Conservation (phyloP, 2,113 vertebrate species). For the Dicaeum eximium region DNA sequence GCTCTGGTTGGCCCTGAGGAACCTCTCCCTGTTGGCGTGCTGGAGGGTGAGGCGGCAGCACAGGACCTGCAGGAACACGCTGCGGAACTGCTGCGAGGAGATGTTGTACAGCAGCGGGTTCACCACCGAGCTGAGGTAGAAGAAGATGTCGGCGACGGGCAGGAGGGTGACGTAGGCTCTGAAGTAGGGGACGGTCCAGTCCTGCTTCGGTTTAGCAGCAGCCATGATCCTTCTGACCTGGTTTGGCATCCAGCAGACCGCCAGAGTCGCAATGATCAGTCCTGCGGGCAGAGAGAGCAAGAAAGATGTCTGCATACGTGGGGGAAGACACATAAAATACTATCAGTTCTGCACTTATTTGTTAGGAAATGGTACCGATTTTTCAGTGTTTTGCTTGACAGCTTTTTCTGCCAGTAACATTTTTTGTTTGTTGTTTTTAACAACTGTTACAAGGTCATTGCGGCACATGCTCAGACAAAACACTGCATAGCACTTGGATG, state of each 20-base stretch:
- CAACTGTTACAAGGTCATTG: slow-evolving; percentile 49
- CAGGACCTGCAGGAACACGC: slow-evolving; percentile 85
- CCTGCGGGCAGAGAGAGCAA: slow-evolving; percentile 66
- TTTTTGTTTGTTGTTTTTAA: slow-evolving; percentile 38
- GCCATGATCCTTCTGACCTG: slow-evolving; percentile 90
- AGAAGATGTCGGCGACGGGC: slow-evolving; percentile 86
- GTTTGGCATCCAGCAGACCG: slow-evolving; percentile 91
- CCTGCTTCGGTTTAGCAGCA: slow-evolving; percentile 80
- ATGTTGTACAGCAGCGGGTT: slow-evolving; percentile 95
- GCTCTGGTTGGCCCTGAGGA: background rate
- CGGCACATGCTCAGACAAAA: slow-evolving; percentile 41
- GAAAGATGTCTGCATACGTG: background rate
- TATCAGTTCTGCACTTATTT: slow-evolving; percentile 38
- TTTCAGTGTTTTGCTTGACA: slow-evolving; percentile 62
- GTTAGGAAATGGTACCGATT: slow-evolving; percentile 52
- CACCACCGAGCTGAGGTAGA: slow-evolving; percentile 93
- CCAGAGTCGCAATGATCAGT: slow-evolving; percentile 84
- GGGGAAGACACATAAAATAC: background rate
- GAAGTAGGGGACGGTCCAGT: slow-evolving; percentile 83
- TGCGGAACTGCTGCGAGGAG: slow-evolving; percentile 89
- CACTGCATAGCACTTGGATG: slow-evolving; percentile 42
- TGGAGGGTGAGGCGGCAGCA: slow-evolving; percentile 80
- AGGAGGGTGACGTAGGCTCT: slow-evolving; percentile 78
- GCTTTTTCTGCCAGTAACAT: slow-evolving; percentile 62
- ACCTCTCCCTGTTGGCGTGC: slow-evolving; percentile 79